Evolutionary conservation across 1,140 invertebrate genomes (phyloP).

Genomic region (Drosophila triauraria): DNA sequence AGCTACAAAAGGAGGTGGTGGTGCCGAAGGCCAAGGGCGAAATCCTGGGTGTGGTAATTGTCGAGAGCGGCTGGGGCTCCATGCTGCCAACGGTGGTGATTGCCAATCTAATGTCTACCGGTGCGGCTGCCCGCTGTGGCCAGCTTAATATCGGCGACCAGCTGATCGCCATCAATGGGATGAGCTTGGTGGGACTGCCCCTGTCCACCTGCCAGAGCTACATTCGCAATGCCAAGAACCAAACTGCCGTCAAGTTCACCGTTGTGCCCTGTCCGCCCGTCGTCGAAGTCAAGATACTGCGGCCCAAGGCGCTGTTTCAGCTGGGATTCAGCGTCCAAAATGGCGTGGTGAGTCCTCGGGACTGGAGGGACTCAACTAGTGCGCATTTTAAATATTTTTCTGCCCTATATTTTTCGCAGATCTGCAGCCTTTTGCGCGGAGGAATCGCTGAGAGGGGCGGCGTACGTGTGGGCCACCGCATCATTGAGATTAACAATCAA

Average conservation of each 20-base stretch:
- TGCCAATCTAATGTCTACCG: conserved; percentile 97
- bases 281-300: conserved; percentile 99
- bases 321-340: conserved; percentile 99
- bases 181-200: conserved; percentile 98
- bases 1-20: conserved; percentile 99
- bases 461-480: conserved; percentile 98
- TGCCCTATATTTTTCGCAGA: conserved; percentile 87
- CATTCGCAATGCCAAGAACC: conserved; percentile 99
- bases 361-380: not conserved
- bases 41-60: conserved; percentile 99
- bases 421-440: conserved; percentile 98
- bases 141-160: conserved; percentile 99
- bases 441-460: conserved; percentile 99
- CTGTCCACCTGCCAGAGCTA: conserved; percentile 99
- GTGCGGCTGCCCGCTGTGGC: conserved; percentile 97
- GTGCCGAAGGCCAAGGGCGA: conserved; percentile 99
- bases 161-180: conserved; percentile 99
- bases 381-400: not conserved
- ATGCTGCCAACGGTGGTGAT: conserved; percentile 99
- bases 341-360: conserved; percentile 93
- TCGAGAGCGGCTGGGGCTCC: conserved; percentile 99
- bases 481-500: conserved; percentile 99
- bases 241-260: conserved; percentile 99
- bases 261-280: conserved; percentile 99
- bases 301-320: conserved; percentile 99